These are phyloP conservation scores for Phoenoteleia sp. DNA, from an alignment of 2,888 invertebrate genomes.

Conservation along the genomic window DNA sequence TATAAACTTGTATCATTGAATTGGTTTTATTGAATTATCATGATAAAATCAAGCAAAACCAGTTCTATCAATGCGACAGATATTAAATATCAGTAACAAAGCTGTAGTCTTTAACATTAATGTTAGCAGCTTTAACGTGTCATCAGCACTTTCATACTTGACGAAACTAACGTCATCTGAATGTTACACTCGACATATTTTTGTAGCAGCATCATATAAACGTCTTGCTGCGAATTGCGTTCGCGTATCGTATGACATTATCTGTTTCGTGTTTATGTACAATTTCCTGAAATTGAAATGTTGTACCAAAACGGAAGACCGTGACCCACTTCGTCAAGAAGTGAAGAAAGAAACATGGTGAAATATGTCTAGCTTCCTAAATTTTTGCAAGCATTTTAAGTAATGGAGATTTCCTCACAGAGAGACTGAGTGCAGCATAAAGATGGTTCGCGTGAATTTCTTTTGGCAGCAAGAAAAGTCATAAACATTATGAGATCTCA, in stretches of 20 bases:
- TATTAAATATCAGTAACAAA: no score
- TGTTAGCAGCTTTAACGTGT: constrained; percentile 37
- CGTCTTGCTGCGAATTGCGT: constrained; percentile 27
- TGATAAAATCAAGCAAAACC: not conserved
- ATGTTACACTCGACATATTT: constrained; percentile 33
- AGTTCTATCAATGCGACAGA: no score
- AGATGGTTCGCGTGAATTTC: constrained; percentile 62
- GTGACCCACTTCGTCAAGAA: constrained; percentile 25
- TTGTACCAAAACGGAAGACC: constrained; percentile 40
- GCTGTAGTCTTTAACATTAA: constrained; percentile 23
- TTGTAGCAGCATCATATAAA: constrained; percentile 36
- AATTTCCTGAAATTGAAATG: constrained; percentile 47
- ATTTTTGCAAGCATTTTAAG: constrained; percentile 67
- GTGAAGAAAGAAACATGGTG: constrained; percentile 25
- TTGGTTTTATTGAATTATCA: no score
- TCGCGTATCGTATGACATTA: constrained; percentile 25
- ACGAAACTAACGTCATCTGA: constrained; percentile 7
- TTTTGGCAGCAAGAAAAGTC: constrained; percentile 53
- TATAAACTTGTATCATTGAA: no score
- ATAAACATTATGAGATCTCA: constrained; percentile 54
- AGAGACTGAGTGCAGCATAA: constrained; percentile 29
- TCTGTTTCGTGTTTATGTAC: constrained; percentile 20
- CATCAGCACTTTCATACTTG: constrained; percentile 9
- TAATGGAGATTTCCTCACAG: constrained; percentile 62
- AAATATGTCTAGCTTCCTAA: constrained; percentile 56